Base-by-base conservation (phyloP, 2,113 vertebrate genomes). In the Catharus fuscescens region DNA sequence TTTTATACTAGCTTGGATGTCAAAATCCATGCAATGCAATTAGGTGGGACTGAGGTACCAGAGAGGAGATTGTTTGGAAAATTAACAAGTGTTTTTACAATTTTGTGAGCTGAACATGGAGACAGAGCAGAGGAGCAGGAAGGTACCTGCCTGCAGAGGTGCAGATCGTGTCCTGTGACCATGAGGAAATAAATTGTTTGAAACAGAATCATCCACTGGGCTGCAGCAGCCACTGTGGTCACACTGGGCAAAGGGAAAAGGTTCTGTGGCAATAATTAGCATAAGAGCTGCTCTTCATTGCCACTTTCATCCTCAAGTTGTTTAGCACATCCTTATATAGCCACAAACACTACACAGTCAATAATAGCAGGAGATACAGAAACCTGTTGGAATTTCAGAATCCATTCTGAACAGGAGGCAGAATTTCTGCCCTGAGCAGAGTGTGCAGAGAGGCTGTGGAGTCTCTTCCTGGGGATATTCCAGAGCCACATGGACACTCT, bases 391-490 rank as follows among this genome's bases (percentile, higher is more conserved):
- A 24, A 60, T 62, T 73, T 56, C 8, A 65, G 20, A 60, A 38
- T 4, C 8, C 1, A 1, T 32, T 47, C 45, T 74, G n/a, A 2
- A 8, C 23, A 20, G 0, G 64, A 78, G n/a, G 28, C 40, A 70
- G 0, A 87, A 6, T 40, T 47, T 4, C 2, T 77, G 13, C 21
- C 32, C 62, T 38, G 64, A 3, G 0, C 86, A 80, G 12, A 26
- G 3, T 12, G 60, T 24, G 2, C 45, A 28, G 3, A 45, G 53
- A 29, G 44, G 38, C 28, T 24, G 32, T 12, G 40, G 0, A 52
- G 28, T 5, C 40, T 89, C 45, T 38, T 76, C 53, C 38, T 48
- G 87, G 70, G n/a, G 25, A 15, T 5, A 26, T 26, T 34, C 3
- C 87, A 89, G 70, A 76, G 16, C 24, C 60, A 2, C 5, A 2